phyloP scores from a whole-genome alignment of 2,113 vertebrate species.

The Microtus ochrogaster region DNA sequence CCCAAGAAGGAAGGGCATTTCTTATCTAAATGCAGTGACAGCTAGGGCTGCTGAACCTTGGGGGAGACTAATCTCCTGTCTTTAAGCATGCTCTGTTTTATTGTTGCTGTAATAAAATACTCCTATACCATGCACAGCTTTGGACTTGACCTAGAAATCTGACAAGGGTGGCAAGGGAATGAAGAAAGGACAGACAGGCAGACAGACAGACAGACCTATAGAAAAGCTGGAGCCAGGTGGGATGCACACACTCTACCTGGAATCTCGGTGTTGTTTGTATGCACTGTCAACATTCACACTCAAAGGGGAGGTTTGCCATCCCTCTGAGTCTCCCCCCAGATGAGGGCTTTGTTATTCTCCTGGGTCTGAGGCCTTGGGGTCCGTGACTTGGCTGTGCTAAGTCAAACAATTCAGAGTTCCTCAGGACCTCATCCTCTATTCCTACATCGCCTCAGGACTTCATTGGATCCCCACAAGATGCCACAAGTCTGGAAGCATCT shows the following conservation, averaged over 20 bases:
- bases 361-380: not conserved
- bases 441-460: not conserved
- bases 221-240: not conserved
- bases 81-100: not conserved
- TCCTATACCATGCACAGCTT: not conserved
- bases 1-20: not conserved
- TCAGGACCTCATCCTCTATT: not conserved
- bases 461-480: not conserved
- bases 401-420: not conserved
- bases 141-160: not conserved
- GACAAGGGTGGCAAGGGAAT: not conserved
- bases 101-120: not conserved
- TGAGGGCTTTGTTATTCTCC: not conserved
- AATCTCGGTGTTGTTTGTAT: not conserved
- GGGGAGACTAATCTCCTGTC: no score
- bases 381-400: not conserved
- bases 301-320: not conserved
- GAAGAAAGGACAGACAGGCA: not conserved
- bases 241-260: not conserved
- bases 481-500: not conserved
- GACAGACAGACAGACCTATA: not conserved
- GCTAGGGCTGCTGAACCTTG: rapidly evolving
- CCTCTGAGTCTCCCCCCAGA: not conserved
- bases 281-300: not conserved
- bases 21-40: not conserved